Conservation (phyloP, 1,140 invertebrate species). For the Leguminivora glycinivorella region DNA sequence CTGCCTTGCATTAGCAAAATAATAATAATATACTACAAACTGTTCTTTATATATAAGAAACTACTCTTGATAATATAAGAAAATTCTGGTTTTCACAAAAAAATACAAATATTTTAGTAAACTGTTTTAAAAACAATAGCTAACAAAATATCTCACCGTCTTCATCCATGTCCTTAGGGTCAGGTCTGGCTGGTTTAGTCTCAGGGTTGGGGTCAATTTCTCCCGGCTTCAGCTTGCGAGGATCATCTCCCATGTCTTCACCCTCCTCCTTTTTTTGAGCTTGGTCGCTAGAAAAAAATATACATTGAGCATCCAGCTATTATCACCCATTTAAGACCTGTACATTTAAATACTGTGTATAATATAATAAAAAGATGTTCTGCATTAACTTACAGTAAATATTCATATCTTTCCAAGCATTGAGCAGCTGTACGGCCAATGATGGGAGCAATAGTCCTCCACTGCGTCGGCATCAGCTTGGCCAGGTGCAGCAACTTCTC, state of each 20-base stretch:
- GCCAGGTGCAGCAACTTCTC: constrained; percentile 98
- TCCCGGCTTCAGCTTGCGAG: constrained; percentile 97
- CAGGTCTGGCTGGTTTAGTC: constrained; percentile 98
- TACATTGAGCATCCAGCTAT: no score
- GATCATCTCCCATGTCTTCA: constrained; percentile 94
- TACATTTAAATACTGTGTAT: no score
- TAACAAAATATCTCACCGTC: constrained; percentile 84
- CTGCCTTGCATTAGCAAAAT: no score
- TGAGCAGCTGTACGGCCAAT: constrained; percentile 99
- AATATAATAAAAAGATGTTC: not conserved
- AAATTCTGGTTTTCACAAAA: no score
- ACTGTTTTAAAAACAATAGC: no score
- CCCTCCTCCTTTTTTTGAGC: constrained; percentile 99
- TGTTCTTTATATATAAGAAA: no score
- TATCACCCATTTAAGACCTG: no score
- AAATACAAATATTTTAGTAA: constrained; percentile 30
- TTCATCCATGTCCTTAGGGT: constrained; percentile 99
- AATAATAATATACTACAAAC: no score
- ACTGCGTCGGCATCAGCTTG: constrained; percentile 99
- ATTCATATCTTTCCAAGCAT: constrained; percentile 98
- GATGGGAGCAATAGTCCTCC: constrained; percentile 99
- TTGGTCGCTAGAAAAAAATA: constrained; percentile 87
- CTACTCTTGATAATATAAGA: no score
- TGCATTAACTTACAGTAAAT: constrained; percentile 88
- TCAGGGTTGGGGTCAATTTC: constrained; percentile 99